Conservation (phyloP, 2,113 vertebrate species). For the Protobothrops mucrosquamatus region DNA sequence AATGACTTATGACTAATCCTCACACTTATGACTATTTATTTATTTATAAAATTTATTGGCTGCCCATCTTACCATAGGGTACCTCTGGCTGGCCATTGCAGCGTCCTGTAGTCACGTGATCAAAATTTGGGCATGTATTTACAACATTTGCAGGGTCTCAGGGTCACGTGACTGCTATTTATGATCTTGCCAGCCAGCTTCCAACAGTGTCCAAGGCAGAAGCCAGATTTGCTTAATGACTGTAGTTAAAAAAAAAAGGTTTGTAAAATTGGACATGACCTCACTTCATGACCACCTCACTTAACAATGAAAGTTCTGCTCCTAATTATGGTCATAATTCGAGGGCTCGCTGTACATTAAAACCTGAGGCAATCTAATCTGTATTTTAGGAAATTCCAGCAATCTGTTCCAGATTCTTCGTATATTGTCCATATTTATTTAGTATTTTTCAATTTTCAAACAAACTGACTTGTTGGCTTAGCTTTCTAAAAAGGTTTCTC, state of each 20-base stretch:
- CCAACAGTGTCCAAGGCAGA: background rate
- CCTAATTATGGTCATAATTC: background rate
- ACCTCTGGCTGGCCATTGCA: background rate
- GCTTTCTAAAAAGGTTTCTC: background rate
- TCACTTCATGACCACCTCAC: background rate
- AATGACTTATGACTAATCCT: background rate
- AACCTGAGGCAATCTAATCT: background rate
- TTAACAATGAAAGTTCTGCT: background rate
- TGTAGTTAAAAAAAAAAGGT: background rate
- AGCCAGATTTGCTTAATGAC: background rate
- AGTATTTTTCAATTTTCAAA: background rate
- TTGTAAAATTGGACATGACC: background rate
- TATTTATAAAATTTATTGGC: background rate
- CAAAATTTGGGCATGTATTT: background rate
- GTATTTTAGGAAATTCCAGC: background rate
- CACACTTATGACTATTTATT: background rate
- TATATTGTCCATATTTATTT: background rate
- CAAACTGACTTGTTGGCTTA: background rate
- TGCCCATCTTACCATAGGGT: background rate
- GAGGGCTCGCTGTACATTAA: background rate
- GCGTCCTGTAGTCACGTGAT: background rate
- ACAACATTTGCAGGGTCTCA: background rate
- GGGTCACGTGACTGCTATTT: background rate
- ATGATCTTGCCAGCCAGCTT: background rate
- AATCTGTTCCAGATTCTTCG: background rate